Evolutionary conservation across 2,888 invertebrate genomes (phyloP).

Genomic region (Agriopis aurantiaria): DNA sequence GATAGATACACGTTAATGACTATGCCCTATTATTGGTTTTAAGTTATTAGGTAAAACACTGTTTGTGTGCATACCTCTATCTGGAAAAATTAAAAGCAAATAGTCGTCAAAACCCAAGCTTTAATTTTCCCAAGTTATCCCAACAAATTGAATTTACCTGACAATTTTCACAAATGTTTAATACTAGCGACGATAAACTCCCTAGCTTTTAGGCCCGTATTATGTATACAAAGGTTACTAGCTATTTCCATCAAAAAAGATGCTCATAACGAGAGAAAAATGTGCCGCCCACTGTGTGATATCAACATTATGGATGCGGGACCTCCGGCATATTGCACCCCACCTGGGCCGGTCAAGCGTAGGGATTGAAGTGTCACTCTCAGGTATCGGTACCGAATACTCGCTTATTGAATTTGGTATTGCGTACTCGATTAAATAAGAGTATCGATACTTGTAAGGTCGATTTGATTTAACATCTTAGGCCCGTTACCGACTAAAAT

Average conservation of each 20-base stretch:
- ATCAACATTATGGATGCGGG: slow-evolving; percentile 61
- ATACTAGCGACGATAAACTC: slow-evolving; percentile 21
- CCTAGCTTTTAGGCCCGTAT: slow-evolving; percentile 30
- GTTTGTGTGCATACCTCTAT: too few species aligned
- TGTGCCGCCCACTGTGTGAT: slow-evolving; percentile 48
- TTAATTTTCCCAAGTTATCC: slow-evolving; percentile 2
- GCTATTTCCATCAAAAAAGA: slow-evolving; percentile 44
- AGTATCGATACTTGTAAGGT: too few species aligned
- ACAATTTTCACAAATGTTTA: slow-evolving; percentile 23
- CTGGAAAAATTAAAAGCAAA: too few species aligned
- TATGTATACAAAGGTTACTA: slow-evolving; percentile 36
- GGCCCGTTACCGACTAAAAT: too few species aligned
- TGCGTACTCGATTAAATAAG: too few species aligned
- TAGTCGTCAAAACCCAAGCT: not conserved
- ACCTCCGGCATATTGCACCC: slow-evolving; percentile 65
- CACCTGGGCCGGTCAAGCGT: slow-evolving; percentile 57
- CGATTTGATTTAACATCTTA: too few species aligned
- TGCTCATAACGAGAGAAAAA: slow-evolving; percentile 47
- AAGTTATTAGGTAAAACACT: too few species aligned
- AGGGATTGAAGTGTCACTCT: slow-evolving; percentile 6
- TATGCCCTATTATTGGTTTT: too few species aligned
- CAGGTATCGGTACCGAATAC: not conserved
- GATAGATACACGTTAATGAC: too few species aligned
- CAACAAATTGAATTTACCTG: slow-evolving; percentile 8
- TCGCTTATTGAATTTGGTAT: not conserved